Evolutionary conservation across 2,113 vertebrate genomes (phyloP).

Genomic region (Gulo gulo): DNA sequence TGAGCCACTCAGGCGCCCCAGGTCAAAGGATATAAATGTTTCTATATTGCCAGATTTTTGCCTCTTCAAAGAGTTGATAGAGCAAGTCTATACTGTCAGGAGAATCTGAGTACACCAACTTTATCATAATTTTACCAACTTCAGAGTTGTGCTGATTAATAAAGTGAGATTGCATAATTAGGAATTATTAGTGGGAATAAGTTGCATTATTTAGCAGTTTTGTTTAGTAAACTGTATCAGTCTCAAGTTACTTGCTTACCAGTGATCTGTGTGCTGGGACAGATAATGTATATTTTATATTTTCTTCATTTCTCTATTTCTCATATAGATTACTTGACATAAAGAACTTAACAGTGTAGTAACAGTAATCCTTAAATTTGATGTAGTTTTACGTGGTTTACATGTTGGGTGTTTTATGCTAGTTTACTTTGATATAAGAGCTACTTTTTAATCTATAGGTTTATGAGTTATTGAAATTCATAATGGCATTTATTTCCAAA

Average conservation of each 20-base stretch:
- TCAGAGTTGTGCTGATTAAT: constrained; percentile 24
- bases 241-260: background rate
- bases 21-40: constrained; percentile 29
- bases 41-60: background rate
- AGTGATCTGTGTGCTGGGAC: background rate
- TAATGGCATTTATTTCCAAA: background rate
- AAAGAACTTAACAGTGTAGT: background rate
- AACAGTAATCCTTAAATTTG: constrained; percentile 29
- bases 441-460: background rate
- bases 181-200: background rate
- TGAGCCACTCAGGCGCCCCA: background rate
- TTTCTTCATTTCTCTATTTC: constrained; percentile 15
- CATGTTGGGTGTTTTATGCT: background rate
- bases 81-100: background rate
- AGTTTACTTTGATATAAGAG: constrained; percentile 6
- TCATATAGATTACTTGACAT: background rate
- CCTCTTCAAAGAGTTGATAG: background rate
- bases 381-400: constrained; percentile 25
- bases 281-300: background rate
- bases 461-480: constrained; percentile 11
- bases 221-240: background rate
- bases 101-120: background rate
- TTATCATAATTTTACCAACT: constrained; percentile 17
- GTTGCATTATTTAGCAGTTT: background rate
- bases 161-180: background rate